phyloP scores from a whole-genome alignment of 2,797 vertebrate genomes.

The Macropus fuliginosus region DNA sequence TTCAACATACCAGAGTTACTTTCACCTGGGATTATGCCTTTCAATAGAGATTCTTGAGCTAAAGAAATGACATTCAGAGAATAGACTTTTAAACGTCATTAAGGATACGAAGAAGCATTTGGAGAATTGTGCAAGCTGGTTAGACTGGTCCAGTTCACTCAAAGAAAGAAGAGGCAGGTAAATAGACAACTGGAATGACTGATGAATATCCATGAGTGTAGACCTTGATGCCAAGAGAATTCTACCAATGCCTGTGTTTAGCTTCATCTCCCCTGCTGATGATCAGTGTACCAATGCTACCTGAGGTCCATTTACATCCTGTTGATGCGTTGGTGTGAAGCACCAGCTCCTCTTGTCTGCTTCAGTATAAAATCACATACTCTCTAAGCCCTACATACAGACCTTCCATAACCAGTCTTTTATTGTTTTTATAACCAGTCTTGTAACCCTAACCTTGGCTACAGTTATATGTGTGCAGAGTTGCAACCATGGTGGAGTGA shows the following conservation, averaged over 20 bases:
- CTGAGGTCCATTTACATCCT: background rate
- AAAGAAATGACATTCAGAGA: background rate
- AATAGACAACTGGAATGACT: background rate
- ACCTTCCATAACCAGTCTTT: too few relatives aligned
- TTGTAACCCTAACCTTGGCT: background rate
- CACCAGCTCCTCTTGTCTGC: background rate
- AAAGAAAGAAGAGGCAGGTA: background rate
- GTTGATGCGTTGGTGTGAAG: background rate
- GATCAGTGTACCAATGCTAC: background rate
- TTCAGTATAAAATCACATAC: background rate
- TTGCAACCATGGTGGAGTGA: background rate
- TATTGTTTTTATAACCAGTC: too few relatives aligned
- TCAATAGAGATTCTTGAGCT: background rate
- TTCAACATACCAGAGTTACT: background rate
- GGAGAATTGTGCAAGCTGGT: background rate
- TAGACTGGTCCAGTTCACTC: background rate
- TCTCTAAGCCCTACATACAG: background rate
- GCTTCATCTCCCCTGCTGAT: background rate
- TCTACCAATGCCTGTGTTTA: background rate
- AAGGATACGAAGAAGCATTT: background rate
- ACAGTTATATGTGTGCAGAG: background rate
- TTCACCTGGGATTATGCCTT: background rate
- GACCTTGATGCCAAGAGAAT: background rate
- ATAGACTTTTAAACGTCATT: background rate
- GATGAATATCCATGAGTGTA: background rate